phyloP scores from a whole-genome alignment of 2,888 invertebrate genomes.

The Drosophila flavopinicola region DNA sequence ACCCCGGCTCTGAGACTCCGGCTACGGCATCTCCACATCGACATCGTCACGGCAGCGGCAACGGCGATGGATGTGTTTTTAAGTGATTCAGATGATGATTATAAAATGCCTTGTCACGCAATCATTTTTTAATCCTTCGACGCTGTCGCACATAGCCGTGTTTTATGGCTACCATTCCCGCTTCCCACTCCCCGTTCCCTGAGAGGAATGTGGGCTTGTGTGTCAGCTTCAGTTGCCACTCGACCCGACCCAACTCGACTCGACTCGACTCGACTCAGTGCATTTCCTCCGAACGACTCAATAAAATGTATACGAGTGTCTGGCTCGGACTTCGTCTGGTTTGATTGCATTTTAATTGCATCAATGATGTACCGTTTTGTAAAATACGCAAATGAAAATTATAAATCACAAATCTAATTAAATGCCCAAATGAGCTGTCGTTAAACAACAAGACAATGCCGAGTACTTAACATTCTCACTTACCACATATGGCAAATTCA shows the following conservation, averaged over 20 bases:
- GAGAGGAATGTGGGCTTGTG: constrained; percentile 58
- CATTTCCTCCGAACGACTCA: constrained; percentile 68
- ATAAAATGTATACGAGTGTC: constrained; percentile 76
- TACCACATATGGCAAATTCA: constrained; percentile 21
- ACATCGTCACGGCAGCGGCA: constrained; percentile 4
- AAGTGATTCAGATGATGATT: constrained; percentile 75
- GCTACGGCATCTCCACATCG: not conserved
- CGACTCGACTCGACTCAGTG: constrained; percentile 42
- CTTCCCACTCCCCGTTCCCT: not conserved
- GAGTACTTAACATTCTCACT: constrained; percentile 24
- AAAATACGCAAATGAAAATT: constrained; percentile 63
- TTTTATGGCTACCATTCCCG: constrained; percentile 48
- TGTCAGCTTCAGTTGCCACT: constrained; percentile 36
- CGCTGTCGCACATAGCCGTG: constrained; percentile 59
- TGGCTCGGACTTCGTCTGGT: constrained; percentile 14
- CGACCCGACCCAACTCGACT: not conserved
- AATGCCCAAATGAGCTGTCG: constrained; percentile 24
- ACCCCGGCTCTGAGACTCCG: constrained; percentile 10
- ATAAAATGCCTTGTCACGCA: constrained; percentile 81
- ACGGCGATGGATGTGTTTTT: constrained; percentile 62
- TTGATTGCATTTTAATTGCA: constrained; percentile 80
- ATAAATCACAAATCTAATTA: constrained; percentile 60
- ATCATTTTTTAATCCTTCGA: constrained; percentile 78
- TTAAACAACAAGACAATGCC: constrained; percentile 30
- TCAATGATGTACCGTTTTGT: constrained; percentile 75